Percentiles rank a stretch among this genome's conserved stretches.
Evolutionary conservation across 2,888 invertebrate genomes (phyloP).

Genomic region (Acanthosepion esculentum): DNA sequence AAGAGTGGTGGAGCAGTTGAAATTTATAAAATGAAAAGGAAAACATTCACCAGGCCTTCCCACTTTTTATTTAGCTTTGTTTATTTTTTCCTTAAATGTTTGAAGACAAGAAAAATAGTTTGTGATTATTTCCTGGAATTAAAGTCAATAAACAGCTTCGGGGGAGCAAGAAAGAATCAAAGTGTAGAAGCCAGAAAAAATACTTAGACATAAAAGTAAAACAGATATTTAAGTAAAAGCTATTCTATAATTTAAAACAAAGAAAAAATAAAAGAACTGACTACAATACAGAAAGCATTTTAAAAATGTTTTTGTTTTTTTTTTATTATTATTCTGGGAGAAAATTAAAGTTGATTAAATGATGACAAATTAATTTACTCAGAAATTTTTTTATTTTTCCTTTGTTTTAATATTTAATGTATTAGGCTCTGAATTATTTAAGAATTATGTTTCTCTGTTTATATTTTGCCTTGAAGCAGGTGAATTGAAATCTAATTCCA

Average conservation of each 20-base stretch:
- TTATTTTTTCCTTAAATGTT: neutral
- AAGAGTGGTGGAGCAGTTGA: neutral
- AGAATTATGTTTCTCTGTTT: neutral
- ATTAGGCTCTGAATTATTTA: neutral
- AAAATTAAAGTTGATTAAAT: neutral
- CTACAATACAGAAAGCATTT: neutral
- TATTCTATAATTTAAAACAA: neutral
- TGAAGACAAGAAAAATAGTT: neutral
- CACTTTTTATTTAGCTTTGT: neutral
- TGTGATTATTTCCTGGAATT: neutral
- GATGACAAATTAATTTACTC: neutral
- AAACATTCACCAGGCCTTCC: neutral
- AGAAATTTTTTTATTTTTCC: neutral
- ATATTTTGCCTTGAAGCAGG: neutral
- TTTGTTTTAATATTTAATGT: neutral
- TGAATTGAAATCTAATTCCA: neutral
- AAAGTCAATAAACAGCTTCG: neutral
- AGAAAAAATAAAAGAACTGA: neutral
- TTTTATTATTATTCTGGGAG: neutral
- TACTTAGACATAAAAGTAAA: neutral
- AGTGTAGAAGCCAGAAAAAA: neutral
- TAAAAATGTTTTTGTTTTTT: neutral
- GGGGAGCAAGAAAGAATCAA: neutral
- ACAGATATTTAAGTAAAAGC: neutral
- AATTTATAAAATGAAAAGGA: neutral